Evolutionary conservation across 2,888 invertebrate genomes (phyloP), one percentile per base, ranked within the genome.

Genomic region (Drosophila robusta): DNA sequence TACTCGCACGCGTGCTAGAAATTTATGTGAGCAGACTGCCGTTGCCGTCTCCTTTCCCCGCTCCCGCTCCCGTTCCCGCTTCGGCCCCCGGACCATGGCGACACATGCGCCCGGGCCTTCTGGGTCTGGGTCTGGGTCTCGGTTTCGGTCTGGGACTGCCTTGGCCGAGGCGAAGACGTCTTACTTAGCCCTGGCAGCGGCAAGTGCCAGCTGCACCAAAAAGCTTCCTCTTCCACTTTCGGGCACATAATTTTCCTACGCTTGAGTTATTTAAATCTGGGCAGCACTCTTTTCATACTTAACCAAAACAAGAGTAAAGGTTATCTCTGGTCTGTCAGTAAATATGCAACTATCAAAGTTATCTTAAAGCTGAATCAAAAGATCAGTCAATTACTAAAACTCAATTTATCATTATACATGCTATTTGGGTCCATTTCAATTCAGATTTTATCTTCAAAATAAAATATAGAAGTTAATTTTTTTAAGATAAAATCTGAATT

Each of bases 1-100:
- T 88, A 88, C 89, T 78, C 70, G 78, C 79, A 88, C 87, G 89
- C 89, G 89, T 88, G 89, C 87, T 88, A 87, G 78, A 86, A 75
- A 86, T 87, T 86, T 63, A 70, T 80, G 80, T 72, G 80, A 71
- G 73, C 68, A 65, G 67, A 62, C 68, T 36, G 18, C 16, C 12
- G 24, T 14, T 42, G 6, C 16, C 51, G 5, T n/a, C 49, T 38
- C 14, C 41, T 38, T 41, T 36, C 47, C 41, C 26, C 6, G 18
- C 18, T 18, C 18, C 18, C 18, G 18, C 18, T 18, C 18, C 18
- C 18, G 18, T 2, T 18, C 18, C 18, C n/a, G n/a, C n/a, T n/a
- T n/a, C n/a, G 6, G 6, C 22, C 14, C 16, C 4, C 34, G 5
- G 8, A 12, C 24, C 45, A 12, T 50, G 64, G 69, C 70, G 75